Conservation (phyloP, 2,113 vertebrate genomes). For the Bothrops jararaca region DNA sequence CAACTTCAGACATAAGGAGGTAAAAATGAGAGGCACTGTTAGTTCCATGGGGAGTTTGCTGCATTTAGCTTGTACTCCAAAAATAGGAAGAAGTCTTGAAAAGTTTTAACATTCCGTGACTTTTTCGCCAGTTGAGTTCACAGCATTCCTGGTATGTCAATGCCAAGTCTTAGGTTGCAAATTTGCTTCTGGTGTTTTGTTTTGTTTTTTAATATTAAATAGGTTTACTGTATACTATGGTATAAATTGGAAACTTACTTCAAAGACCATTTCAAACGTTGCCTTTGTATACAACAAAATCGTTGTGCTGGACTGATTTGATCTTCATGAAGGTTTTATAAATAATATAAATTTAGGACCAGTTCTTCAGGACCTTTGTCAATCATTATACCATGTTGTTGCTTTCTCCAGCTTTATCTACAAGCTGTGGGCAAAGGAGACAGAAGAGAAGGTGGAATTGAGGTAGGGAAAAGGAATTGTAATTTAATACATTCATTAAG, state of each 20-base stretch:
- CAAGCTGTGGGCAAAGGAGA: constrained; percentile 75
- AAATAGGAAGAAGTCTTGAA: constrained; percentile 49
- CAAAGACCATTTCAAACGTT: constrained; percentile 71
- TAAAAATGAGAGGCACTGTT: constrained; percentile 56
- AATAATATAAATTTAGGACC: constrained; percentile 73
- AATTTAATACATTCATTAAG: neutral
- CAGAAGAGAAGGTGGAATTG: neutral
- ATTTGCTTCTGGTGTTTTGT: constrained; percentile 24
- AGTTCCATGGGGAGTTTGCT: constrained; percentile 49
- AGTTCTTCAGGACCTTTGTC: constrained; percentile 71
- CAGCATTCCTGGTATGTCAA: constrained; percentile 51
- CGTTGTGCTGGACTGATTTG: constrained; percentile 73
- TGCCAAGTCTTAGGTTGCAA: constrained; percentile 58
- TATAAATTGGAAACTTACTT: constrained; percentile 71
- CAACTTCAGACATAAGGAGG: constrained; percentile 63
- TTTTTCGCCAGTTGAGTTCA: constrained; percentile 58
- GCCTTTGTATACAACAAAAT: constrained; percentile 71
- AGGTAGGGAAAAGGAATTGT: constrained; percentile 34
- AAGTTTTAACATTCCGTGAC: constrained; percentile 49
- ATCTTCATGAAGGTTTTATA: constrained; percentile 77
- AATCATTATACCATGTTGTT: constrained; percentile 94
- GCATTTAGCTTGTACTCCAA: constrained; percentile 35
- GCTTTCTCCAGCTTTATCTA: constrained; percentile 93
- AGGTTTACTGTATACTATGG: constrained; percentile 62
- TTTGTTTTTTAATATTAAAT: constrained; percentile 57